Conservation (phyloP, 2,797 vertebrate genomes). For the Spheniscus humboldti region DNA sequence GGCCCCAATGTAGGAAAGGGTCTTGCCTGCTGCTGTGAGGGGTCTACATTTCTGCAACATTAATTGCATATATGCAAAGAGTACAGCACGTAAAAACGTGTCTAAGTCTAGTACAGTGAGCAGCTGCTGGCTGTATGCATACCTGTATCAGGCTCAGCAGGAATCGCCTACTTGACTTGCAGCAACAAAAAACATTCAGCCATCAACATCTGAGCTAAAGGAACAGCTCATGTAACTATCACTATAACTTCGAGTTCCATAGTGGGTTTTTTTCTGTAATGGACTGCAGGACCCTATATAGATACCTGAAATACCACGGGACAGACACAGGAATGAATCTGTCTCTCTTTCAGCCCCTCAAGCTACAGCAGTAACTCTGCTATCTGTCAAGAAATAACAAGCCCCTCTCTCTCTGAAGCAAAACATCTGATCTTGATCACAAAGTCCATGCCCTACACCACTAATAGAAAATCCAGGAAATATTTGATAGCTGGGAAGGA, state of each 20-base stretch:
- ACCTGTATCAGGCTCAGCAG: not conserved
- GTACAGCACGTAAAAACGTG: accelerated
- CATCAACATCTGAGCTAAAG: not conserved
- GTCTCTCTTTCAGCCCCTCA: not conserved
- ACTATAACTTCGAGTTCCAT: not conserved
- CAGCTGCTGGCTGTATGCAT: not conserved
- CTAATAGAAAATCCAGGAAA: not conserved
- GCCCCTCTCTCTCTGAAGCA: not conserved
- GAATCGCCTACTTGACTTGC: not conserved
- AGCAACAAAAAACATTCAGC: not conserved
- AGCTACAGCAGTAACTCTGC: not conserved
- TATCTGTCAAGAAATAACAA: not conserved
- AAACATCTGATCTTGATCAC: not conserved
- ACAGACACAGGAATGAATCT: not conserved
- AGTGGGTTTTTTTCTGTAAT: not conserved
- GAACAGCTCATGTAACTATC: not conserved
- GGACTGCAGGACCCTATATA: not conserved
- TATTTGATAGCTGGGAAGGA: not conserved
- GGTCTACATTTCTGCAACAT: not conserved
- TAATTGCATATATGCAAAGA: not conserved
- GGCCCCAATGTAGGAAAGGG: not conserved
- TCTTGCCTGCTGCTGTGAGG: not conserved
- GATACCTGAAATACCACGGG: not conserved
- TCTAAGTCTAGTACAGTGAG: not conserved
- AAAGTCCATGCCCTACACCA: not conserved